Percentiles rank a stretch among this genome's conserved stretches.
These are phyloP conservation scores for Agrochola macilenta DNA, from an alignment of 2,888 invertebrate species.

Conservation along the genomic window DNA sequence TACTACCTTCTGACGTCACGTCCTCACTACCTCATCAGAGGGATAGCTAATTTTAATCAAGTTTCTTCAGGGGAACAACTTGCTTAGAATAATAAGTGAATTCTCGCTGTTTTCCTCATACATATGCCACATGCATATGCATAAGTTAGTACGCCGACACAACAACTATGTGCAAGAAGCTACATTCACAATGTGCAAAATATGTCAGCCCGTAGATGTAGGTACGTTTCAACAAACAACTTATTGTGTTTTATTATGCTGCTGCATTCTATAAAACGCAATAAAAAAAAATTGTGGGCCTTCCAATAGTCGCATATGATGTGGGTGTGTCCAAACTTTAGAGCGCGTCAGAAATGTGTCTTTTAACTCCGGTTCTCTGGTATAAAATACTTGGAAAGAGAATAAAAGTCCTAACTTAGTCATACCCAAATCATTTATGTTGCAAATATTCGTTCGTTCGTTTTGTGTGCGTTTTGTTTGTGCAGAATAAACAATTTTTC, in stretches of 20 bases:
- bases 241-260: too few relatives aligned
- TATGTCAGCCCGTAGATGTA: background rate
- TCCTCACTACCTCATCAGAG: conserved; percentile 4
- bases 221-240: too few relatives aligned
- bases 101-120: conserved; percentile 30
- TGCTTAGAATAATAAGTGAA: conserved; percentile 52
- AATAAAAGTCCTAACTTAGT: background rate
- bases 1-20: conserved; percentile 5
- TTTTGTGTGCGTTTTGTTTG: too few relatives aligned
- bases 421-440: background rate
- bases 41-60: conserved; percentile 42
- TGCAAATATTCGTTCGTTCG: background rate
- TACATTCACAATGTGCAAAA: background rate
- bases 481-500: too few relatives aligned
- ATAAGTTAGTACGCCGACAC: conserved; percentile 1
- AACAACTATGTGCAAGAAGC: background rate
- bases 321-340: too few relatives aligned
- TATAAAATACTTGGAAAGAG: background rate
- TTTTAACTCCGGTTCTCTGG: background rate
- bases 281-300: too few relatives aligned
- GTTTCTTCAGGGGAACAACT: conserved; percentile 19
- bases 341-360: too few relatives aligned
- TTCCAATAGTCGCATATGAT: too few relatives aligned
- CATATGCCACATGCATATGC: background rate
- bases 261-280: too few relatives aligned